Evolutionary conservation across 2,113 vertebrate species (phyloP).

Genomic region (Dolichotis patagonum): DNA sequence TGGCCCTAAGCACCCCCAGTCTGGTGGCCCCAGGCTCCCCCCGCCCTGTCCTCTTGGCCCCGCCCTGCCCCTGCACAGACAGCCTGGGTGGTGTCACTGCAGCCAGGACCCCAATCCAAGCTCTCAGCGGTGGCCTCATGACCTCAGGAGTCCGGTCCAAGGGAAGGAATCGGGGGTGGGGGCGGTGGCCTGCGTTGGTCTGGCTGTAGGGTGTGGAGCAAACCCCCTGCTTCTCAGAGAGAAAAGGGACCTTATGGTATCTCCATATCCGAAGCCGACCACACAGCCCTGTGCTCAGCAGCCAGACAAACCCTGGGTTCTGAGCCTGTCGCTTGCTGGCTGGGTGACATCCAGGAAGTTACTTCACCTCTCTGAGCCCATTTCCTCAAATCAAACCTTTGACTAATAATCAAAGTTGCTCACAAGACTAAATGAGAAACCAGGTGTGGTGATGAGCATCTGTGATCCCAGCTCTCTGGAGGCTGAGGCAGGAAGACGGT

Average conservation of each 20-base stretch:
- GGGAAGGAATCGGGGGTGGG: neutral
- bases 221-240: neutral
- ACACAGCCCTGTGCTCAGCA: neutral
- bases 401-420: neutral
- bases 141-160: neutral
- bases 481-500: neutral
- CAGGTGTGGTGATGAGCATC: neutral
- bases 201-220: neutral
- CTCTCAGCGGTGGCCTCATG: neutral
- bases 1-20: neutral
- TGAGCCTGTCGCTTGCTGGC: neutral
- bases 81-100: neutral
- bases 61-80: neutral
- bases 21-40: neutral
- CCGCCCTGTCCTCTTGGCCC: neutral
- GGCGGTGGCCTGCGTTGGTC: neutral
- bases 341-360: neutral
- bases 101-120: neutral
- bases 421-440: neutral
- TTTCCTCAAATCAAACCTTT: neutral
- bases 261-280: neutral
- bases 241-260: fast-evolving
- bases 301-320: neutral
- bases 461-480: neutral
- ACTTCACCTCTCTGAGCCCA: neutral